phyloP scores from a whole-genome alignment of 2,797 vertebrate species.

The Danio kyathit region DNA sequence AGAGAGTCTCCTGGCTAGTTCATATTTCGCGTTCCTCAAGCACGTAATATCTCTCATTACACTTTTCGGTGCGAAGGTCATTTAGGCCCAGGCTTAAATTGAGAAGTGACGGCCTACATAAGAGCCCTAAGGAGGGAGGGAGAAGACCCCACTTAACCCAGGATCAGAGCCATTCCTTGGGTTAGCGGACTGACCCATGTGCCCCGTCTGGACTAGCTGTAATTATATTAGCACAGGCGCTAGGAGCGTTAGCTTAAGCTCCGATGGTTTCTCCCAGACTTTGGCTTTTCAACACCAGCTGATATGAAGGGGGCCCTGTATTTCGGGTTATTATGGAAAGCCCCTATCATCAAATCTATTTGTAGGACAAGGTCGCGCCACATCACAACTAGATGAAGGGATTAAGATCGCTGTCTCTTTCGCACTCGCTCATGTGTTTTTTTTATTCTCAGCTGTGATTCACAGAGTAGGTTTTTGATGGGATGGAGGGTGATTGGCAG shows the following conservation, averaged over 20 bases:
- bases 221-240: slow-evolving; percentile 74
- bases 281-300: slow-evolving; percentile 72
- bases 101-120: slow-evolving; percentile 57
- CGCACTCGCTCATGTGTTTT: slow-evolving; percentile 25
- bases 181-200: slow-evolving; percentile 64
- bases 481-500: slow-evolving; percentile 63
- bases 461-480: slow-evolving; percentile 55
- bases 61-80: slow-evolving; percentile 45
- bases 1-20: slow-evolving; percentile 68
- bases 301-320: slow-evolving; percentile 62
- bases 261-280: slow-evolving; percentile 64
- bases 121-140: slow-evolving; percentile 57
- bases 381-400: slow-evolving; percentile 61
- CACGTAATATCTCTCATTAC: slow-evolving; percentile 68
- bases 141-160: slow-evolving; percentile 59
- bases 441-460: slow-evolving; percentile 60
- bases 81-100: slow-evolving; percentile 34
- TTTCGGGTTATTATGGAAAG: slow-evolving; percentile 61
- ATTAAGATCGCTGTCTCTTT: slow-evolving; percentile 54
- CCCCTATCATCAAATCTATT: slow-evolving; percentile 70
- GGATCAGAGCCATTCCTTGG: slow-evolving; percentile 68
- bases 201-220: slow-evolving; percentile 68
- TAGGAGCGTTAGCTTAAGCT: slow-evolving; percentile 72
- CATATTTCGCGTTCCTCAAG: slow-evolving; percentile 60
- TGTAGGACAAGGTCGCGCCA: slow-evolving; percentile 72